Evolutionary conservation across 1,140 invertebrate genomes (phyloP).

Genomic region (Meloidogyne chitwoodi): DNA sequence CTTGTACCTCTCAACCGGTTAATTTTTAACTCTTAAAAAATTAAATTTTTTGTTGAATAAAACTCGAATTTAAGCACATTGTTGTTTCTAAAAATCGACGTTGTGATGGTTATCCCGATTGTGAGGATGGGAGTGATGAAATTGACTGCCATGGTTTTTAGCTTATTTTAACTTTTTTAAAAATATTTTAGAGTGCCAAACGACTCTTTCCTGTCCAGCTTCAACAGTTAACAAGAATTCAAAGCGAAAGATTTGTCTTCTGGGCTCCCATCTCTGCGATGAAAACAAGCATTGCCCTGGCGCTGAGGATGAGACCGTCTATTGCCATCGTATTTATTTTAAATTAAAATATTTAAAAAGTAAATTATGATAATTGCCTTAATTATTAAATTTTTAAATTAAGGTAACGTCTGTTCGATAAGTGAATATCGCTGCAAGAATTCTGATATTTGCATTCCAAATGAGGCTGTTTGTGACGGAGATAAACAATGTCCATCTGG

Average conservation of each 20-base stretch:
- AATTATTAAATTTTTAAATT: background rate
- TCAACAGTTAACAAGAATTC: background rate
- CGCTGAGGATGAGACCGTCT: conserved; percentile 31
- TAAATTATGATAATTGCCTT: too few species aligned
- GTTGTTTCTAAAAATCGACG: conserved; percentile 35
- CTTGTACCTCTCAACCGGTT: conserved; percentile 35
- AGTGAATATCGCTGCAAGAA: conserved; percentile 26
- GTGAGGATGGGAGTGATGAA: conserved; percentile 37
- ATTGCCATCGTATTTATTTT: conserved; percentile 21
- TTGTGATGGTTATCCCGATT: conserved; percentile 38
- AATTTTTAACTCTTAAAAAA: conserved; percentile 10
- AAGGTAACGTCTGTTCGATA: conserved; percentile 1
- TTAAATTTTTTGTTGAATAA: background rate
- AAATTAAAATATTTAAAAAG: background rate
- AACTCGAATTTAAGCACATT: conserved; percentile 8
- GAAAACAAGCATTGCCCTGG: conserved; percentile 30
- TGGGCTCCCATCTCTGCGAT: conserved; percentile 35
- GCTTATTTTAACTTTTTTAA: background rate
- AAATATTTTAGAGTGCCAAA: conserved; percentile 20
- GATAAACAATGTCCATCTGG: conserved; percentile 36
- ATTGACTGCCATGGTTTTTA: conserved; percentile 30
- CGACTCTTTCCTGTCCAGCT: conserved; percentile 39
- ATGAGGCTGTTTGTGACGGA: conserved; percentile 31
- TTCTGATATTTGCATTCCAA: conserved; percentile 33
- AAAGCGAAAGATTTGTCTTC: conserved; percentile 19